phyloP scores from a whole-genome alignment of 2,113 vertebrate genomes.

The Mustela nigripes region DNA sequence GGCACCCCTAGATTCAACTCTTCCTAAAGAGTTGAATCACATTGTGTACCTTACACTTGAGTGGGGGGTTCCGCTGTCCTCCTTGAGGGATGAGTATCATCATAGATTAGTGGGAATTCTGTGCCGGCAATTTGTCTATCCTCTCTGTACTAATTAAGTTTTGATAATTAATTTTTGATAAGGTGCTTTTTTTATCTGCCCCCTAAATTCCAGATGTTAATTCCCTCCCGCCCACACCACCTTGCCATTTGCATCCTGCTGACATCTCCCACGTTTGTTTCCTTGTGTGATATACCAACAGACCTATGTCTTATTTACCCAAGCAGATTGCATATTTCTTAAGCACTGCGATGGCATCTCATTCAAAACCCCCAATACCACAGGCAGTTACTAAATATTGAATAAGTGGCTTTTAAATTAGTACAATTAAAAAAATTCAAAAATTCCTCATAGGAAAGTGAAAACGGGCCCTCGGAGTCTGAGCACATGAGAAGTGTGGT shows the following conservation, averaged over 20 bases:
- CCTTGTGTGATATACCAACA: conserved; percentile 31
- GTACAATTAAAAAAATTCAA: conserved; percentile 55
- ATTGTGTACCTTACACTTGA: not conserved
- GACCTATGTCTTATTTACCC: conserved; percentile 6
- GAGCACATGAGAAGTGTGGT: not conserved
- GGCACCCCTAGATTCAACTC: not conserved
- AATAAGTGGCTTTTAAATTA: conserved; percentile 50
- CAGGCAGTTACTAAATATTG: conserved; percentile 41
- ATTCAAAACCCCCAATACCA: conserved; percentile 24
- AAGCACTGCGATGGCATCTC: conserved; percentile 2
- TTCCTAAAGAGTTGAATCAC: not conserved
- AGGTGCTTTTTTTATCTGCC: conserved; percentile 56
- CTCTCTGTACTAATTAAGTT: conserved; percentile 19
- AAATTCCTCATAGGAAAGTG: conserved; percentile 14
- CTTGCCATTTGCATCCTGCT: not conserved
- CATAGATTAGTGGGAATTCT: not conserved
- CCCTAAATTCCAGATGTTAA: conserved; percentile 66
- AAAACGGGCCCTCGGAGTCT: not conserved
- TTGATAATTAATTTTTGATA: conserved; percentile 49
- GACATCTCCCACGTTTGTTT: conserved; percentile 40
- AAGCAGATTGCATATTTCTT: conserved; percentile 44
- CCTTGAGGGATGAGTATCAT: not conserved
- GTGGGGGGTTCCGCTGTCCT: not conserved
- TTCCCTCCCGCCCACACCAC: not conserved
- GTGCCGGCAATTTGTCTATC: not conserved